Evolutionary conservation across 2,797 vertebrate species (phyloP), one percentile per base, ranked within the genome.

Genomic region (Ambastaia sidthimunki): DNA sequence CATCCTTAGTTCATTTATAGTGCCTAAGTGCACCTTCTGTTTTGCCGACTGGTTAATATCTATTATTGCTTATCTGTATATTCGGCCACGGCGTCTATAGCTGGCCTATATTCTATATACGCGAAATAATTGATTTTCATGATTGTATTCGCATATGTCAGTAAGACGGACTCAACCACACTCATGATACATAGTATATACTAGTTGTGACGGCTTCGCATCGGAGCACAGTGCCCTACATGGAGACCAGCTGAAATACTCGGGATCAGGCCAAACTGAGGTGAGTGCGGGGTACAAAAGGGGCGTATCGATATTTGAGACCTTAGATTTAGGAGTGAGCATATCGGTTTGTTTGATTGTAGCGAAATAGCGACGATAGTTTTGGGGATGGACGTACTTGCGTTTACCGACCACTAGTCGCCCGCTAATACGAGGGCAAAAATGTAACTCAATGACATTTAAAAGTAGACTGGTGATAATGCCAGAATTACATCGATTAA

Each of bases 1-100:
- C 95, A 97, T 95, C 95, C 90, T 92, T 92, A 89, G 91, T 91
- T 93, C 90, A 93, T 87, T 90, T 90, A 92, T 93, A 93, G 93
- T 93, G 92, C 92, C 89, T 89, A 93, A 94, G 93, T 92, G 91
- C 92, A 92, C 90, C 92, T 92, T 89, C 90, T 89, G 86, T 88
- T 87, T 66, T 82, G 79, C 85, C 71, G 70, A 81, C 82, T 86
- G 78, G 81, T 84, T 82, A 73, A 85, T 84, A 54, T 71, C 34
- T 82, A 25, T 76, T 78, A 54, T 80, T 78, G 60, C 83, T 78
- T 78, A 80, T 83, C 90, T 85, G 89, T 83, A 85, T 84, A 21
- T 48, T 52, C 76, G 69, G 71, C 54, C 34, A 57, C 18, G 70
- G 52, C 60, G 63, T 75, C 62, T 44, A 60, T 55, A 16, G 18